These are phyloP conservation scores for Littorina saxatilis DNA, from an alignment of 1,140 invertebrate genomes.

Conservation along the genomic window DNA sequence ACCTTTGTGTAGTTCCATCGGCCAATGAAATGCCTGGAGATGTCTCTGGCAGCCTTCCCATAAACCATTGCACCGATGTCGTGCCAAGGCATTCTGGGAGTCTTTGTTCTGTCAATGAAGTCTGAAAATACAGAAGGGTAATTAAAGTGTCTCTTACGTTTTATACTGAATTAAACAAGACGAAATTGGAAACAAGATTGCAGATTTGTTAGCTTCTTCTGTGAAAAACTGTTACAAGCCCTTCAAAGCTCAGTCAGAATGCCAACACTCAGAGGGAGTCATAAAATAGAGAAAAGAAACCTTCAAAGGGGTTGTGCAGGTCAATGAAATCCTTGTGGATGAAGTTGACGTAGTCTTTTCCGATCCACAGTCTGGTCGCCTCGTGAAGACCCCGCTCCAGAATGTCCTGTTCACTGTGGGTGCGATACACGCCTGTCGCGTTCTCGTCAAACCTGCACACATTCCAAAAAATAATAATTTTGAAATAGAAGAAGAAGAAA, in stretches of 20 bases:
- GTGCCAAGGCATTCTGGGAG: conserved; percentile 98
- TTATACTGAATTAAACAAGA: too few relatives aligned
- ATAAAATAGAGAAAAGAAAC: conserved; percentile 75
- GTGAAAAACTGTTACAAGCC: too few relatives aligned
- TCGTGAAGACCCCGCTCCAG: conserved; percentile 61
- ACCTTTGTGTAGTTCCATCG: conserved; percentile 98
- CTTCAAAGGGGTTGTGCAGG: conserved; percentile 87
- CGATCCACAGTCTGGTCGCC: conserved; percentile 92
- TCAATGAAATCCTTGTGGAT: conserved; percentile 98
- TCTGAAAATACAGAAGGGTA: conserved; percentile 79
- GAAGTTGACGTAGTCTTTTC: conserved; percentile 98
- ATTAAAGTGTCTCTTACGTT: conserved; percentile 4
- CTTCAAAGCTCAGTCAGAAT: too few relatives aligned
- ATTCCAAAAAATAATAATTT: too few relatives aligned
- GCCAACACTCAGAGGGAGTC: too few relatives aligned
- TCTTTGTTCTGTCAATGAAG: conserved; percentile 89
- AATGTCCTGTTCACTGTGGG: conserved; percentile 59
- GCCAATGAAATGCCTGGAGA: conserved; percentile 97
- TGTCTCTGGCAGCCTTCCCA: conserved; percentile 91
- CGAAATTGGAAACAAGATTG: too few relatives aligned
- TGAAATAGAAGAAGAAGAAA: too few relatives aligned
- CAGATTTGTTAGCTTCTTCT: too few relatives aligned
- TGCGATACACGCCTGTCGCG: conserved; percentile 45
- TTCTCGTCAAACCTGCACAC: not conserved
- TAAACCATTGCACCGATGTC: conserved; percentile 93